phyloP scores from a whole-genome alignment of 2,888 invertebrate species.

The Athalia cordata region DNA sequence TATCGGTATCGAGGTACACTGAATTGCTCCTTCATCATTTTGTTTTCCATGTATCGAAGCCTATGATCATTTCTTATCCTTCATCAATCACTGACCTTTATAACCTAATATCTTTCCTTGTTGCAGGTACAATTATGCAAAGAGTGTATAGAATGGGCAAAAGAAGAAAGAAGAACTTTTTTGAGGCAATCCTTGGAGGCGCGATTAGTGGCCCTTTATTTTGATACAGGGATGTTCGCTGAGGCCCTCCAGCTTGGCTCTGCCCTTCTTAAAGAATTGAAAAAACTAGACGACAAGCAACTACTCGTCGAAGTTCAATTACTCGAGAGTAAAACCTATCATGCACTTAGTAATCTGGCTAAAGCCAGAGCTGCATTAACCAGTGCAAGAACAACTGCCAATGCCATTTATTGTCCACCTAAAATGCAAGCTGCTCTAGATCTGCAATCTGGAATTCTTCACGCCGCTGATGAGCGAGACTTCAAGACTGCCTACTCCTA shows the following conservation, averaged over 20 bases:
- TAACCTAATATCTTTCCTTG: conserved; percentile 12
- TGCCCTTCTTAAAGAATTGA: conserved; percentile 93
- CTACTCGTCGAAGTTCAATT: conserved; percentile 98
- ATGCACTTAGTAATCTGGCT: conserved; percentile 96
- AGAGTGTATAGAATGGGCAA: conserved; percentile 99
- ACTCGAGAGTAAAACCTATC: conserved; percentile 98
- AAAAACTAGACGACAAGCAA: conserved; percentile 99
- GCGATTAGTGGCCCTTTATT: conserved; percentile 94
- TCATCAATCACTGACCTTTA: not conserved
- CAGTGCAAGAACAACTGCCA: conserved; percentile 99
- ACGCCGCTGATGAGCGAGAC: conserved; percentile 99
- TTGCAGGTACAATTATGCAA: conserved; percentile 86
- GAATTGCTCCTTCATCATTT: not conserved
- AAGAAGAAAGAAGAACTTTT: conserved; percentile 97
- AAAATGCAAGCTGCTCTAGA: conserved; percentile 98
- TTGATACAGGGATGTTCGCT: conserved; percentile 91
- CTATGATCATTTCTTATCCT: not conserved
- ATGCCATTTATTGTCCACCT: conserved; percentile 99
- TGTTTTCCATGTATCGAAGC: not conserved
- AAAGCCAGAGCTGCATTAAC: conserved; percentile 97
- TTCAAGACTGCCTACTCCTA: conserved; percentile 99
- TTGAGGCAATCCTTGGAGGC: conserved; percentile 97
- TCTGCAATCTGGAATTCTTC: conserved; percentile 97
- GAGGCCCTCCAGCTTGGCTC: conserved; percentile 91
- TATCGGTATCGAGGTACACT: conserved; percentile 89